Percentiles rank a stretch among this genome's conserved stretches.
These are phyloP conservation scores for Trissolcus basalis DNA, from an alignment of 1,140 invertebrate species.

Conservation along the genomic window DNA sequence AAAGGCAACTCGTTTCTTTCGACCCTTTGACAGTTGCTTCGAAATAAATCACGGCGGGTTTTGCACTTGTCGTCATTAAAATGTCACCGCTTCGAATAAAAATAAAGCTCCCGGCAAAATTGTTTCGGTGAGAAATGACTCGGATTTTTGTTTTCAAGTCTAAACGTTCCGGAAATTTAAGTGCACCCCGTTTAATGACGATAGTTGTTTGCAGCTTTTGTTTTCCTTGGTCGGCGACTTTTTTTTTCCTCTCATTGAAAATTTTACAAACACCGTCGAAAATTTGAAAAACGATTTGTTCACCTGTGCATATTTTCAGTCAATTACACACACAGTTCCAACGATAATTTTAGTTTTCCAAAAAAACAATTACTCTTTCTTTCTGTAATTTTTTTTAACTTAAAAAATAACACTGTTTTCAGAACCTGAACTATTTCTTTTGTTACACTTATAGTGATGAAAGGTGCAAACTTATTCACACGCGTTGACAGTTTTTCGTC, in stretches of 20 bases:
- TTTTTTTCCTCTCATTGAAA: constrained; percentile 15
- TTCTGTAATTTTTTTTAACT: too few relatives aligned
- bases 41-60: constrained; percentile 43
- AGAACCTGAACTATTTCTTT: too few relatives aligned
- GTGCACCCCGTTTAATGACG: constrained; percentile 22
- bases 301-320: not conserved
- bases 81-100: constrained; percentile 42
- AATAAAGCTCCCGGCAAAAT: constrained; percentile 34
- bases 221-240: constrained; percentile 13
- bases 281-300: constrained; percentile 2
- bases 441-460: too few relatives aligned
- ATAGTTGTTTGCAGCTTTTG: constrained; percentile 22
- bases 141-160: constrained; percentile 12
- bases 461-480: constrained; percentile 7
- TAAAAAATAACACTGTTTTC: too few relatives aligned
- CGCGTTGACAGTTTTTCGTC: not conserved
- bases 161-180: constrained; percentile 21
- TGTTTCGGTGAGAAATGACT: constrained; percentile 36
- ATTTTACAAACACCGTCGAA: not conserved
- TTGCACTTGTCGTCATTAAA: constrained; percentile 53
- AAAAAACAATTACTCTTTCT: too few relatives aligned
- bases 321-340: too few relatives aligned
- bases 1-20: constrained; percentile 14
- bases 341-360: too few relatives aligned
- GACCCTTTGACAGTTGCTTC: constrained; percentile 25